Base-by-base conservation (phyloP, 2,113 vertebrate genomes). In the Vulpes vulpes region DNA sequence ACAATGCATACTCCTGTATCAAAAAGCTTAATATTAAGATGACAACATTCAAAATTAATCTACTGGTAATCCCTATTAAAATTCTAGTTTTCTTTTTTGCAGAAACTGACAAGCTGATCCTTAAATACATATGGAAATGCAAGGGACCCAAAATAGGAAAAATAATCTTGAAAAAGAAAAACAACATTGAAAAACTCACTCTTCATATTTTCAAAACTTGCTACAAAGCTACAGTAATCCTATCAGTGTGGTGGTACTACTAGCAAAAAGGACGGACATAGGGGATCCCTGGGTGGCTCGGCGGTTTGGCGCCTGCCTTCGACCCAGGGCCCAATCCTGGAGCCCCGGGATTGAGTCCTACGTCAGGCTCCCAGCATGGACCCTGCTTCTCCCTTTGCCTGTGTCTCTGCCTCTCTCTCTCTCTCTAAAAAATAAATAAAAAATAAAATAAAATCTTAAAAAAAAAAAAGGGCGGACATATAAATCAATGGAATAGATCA, bases 181-280 rank as follows among this genome's bases (percentile, higher is more conserved):
- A 53, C 5, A 79, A 90, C 38, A 9, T 2, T 74, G 32, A 35
- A 83, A 22, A 60, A 53, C 16, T 78, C 82, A 43, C 20, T 82
- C 35, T 55, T 86, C 11, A 0, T 35, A 74, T 82, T 97, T 91
- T 78, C 32, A 91, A 91, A 94, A 82, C 16, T 60, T 74, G 53
- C 27, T 86, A 86, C 7, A 87, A 89, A 95, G 49, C 51, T 87
- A 95, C 9, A 81, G 55, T 57, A 81, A 91, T 81, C 81, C 60
- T 91, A 16, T 91, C 35, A 76, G 12, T 64, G 14, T 85, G 49
- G 14, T 85, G 49, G 49, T 38, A 89, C 6, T 32, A n/a, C 16
- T 10, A 73, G 30, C 7, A 51, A 59, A 71, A 27, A 91, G 35
- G 30, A 71, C 27, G 81, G 57, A 88, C 35, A 85, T 1, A n/a